Conservation (phyloP, 2,888 invertebrate genomes). For the Sabatieria punctata region DNA sequence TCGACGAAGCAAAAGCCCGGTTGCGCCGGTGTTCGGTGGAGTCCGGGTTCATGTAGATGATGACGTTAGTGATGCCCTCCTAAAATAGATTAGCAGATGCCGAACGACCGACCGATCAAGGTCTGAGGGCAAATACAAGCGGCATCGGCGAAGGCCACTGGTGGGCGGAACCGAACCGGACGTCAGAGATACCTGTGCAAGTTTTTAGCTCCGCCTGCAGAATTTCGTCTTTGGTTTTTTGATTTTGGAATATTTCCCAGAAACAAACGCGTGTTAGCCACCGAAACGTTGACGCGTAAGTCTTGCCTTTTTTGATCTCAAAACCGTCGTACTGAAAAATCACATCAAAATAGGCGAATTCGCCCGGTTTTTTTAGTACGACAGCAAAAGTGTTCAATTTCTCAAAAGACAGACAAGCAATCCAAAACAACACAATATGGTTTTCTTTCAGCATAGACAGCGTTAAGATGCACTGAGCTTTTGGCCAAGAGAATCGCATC, state of each 20-base stretch:
- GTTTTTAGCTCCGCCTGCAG: slow-evolving; percentile 99
- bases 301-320: slow-evolving; percentile 99
- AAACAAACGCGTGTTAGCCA: slow-evolving; percentile 99
- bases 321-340: slow-evolving; percentile 93
- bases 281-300: slow-evolving; percentile 99
- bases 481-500: too few relatives aligned
- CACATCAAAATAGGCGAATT: too few relatives aligned
- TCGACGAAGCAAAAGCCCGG: slow-evolving; percentile 99
- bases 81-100: too few relatives aligned
- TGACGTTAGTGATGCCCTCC: slow-evolving; percentile 96
- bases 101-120: too few relatives aligned
- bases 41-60: slow-evolving; percentile 88
- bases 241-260: slow-evolving; percentile 99
- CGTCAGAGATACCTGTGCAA: slow-evolving; percentile 72
- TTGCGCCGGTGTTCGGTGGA: slow-evolving; percentile 93
- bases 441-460: too few relatives aligned
- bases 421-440: too few relatives aligned
- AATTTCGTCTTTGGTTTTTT: slow-evolving; percentile 99
- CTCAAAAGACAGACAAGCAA: too few relatives aligned
- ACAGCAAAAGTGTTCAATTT: too few relatives aligned
- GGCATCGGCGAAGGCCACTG: too few relatives aligned
- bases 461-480: too few relatives aligned
- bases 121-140: too few relatives aligned
- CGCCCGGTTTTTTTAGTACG: too few relatives aligned
- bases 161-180: neutral